These are phyloP conservation scores for Graptemys geographica DNA, from an alignment of 2,797 vertebrate species.

Conservation along the genomic window DNA sequence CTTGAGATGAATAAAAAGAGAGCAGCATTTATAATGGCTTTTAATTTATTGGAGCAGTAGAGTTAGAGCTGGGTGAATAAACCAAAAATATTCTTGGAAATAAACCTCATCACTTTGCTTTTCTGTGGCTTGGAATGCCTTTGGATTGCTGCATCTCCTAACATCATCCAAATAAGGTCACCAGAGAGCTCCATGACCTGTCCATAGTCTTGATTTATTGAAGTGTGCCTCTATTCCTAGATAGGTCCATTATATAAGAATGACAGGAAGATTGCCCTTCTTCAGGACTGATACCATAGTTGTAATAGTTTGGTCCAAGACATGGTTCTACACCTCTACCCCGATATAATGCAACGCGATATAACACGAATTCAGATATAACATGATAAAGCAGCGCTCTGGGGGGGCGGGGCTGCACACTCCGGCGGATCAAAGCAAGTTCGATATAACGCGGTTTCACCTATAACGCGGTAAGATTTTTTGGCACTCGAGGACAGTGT, in stretches of 20 bases:
- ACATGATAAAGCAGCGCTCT: no score
- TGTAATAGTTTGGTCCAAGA: background rate
- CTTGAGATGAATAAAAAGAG: slow-evolving; percentile 11
- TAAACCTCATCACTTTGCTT: background rate
- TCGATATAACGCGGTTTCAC: no score
- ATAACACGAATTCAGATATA: no score
- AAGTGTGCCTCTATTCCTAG: background rate
- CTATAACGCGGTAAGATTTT: no score
- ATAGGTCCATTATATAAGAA: background rate
- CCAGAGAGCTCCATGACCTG: background rate
- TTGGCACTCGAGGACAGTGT: no score
- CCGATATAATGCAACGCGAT: no score
- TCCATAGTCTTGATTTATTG: background rate
- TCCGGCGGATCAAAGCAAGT: no score
- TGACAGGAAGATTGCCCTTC: background rate
- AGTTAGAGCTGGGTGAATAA: background rate
- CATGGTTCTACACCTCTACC: no score
- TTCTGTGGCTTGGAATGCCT: background rate
- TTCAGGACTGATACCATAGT: fast-evolving
- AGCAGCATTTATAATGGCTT: slow-evolving; percentile 40
- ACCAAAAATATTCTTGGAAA: background rate
- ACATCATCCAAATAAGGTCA: background rate
- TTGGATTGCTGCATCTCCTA: background rate
- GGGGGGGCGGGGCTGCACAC: no score
- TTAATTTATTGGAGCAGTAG: slow-evolving; percentile 40